Evolutionary conservation across 2,888 invertebrate genomes (phyloP).

Genomic region (Ariolimax columbianus): DNA sequence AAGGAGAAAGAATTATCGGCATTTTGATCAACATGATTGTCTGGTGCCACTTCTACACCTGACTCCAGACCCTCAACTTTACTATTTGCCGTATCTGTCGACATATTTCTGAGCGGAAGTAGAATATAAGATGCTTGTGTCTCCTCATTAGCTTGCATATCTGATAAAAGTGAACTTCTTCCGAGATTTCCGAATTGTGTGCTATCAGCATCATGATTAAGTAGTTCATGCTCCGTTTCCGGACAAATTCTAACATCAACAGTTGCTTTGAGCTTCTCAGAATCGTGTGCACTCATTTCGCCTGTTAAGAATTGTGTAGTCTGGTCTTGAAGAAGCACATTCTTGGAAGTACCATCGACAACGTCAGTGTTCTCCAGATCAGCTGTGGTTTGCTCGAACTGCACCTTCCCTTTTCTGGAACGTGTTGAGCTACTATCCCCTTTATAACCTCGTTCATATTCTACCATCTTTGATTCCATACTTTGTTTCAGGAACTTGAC

Average conservation of each 20-base stretch:
- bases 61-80: neutral
- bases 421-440: no score
- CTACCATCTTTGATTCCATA: constrained; percentile 67
- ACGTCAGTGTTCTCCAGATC: neutral
- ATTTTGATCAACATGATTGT: neutral
- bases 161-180: neutral
- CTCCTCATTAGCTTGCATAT: neutral
- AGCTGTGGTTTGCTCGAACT: neutral
- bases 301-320: neutral
- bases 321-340: neutral
- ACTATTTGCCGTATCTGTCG: neutral
- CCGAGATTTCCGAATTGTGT: neutral
- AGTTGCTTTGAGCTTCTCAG: neutral
- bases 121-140: neutral
- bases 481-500: constrained; percentile 66
- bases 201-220: neutral
- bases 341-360: neutral
- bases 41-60: neutral
- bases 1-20: neutral
- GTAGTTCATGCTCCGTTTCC: neutral
- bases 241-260: neutral
- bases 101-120: neutral
- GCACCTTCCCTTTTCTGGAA: neutral
- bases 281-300: neutral
- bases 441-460: neutral